Base-by-base conservation (phyloP, 2,888 invertebrate species). In the Pachydiplax longipennis region DNA sequence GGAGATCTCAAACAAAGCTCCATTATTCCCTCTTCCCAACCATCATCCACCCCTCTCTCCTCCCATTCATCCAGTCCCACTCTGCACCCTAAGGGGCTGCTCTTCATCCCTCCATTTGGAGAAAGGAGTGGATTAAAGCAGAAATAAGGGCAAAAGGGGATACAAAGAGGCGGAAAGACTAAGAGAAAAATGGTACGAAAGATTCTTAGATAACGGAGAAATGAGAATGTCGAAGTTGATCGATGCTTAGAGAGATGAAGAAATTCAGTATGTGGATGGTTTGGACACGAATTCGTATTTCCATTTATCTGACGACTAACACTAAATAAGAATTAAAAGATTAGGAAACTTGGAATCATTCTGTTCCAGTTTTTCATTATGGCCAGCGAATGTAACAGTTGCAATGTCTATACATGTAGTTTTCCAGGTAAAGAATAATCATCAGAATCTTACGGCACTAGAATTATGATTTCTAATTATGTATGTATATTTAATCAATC, bases 1-100 rank as follows among this genome's bases (percentile, higher is more conserved):
- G 73, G 73, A 31, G 25, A 73, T 83, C 83, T 58, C 35, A 83
- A 83, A 83, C 83, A 82, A 48, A 83, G 83, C 35, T 73, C 25
- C 73, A 31, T 73, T 73, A 25, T 73, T 73, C 73, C 8, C 83
- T 83, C 53, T 53, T 25, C 2, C 73, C 73, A n/a, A 10, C 73
- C 12, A 25, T 81, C 81, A 13, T n/a, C 15, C 37, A 22, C 44
- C 48, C 25, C 81, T 48, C 31, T 31, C 81, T 15, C 2, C n/a
- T 25, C 5, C 22, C 44, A 6, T 48, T 82, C 25, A 48, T 44
- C 48, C 15, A 12, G 22, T 73, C 73, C 73, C 73, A 10, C 65
- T 65, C 65, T 25, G n/a, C 65, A 65, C 73, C 73, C 73, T 25
- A 15, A 31, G 73, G 73, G 73, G 25, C 31, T 31, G 73, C 73